These are phyloP conservation scores for Amia ocellicauda DNA, from an alignment of 2,113 vertebrate genomes.

Conservation along the genomic window DNA sequence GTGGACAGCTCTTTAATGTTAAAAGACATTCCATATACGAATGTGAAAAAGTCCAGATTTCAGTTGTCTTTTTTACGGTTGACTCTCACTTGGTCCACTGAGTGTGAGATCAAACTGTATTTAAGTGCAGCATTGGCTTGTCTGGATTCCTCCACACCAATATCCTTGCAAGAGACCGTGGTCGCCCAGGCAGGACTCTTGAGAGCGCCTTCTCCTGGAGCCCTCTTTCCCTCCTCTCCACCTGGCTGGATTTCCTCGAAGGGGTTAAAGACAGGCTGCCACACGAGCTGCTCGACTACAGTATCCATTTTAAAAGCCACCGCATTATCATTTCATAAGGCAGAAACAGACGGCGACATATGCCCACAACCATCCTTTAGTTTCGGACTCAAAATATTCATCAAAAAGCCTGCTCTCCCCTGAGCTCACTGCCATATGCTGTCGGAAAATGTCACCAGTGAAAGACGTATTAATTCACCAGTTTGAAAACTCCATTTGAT, in stretches of 20 bases:
- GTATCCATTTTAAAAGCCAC: constrained; percentile 59
- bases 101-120: too few species aligned
- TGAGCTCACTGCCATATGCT: constrained; percentile 92
- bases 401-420: constrained; percentile 92
- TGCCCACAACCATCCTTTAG: constrained; percentile 78
- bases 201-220: too few species aligned
- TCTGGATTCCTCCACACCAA: too few species aligned
- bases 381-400: constrained; percentile 88
- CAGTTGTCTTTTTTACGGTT: too few species aligned
- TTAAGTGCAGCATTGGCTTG: too few species aligned
- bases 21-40: too few species aligned
- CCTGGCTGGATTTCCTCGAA: not conserved
- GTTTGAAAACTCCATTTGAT: constrained; percentile 91
- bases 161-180: too few species aligned
- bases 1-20: too few species aligned
- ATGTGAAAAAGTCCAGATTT: too few species aligned
- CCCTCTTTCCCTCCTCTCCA: not conserved
- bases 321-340: constrained; percentile 93
- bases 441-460: constrained; percentile 96
- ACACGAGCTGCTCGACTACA: constrained; percentile 44
- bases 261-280: constrained; percentile 29
- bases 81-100: too few species aligned
- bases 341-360: constrained; percentile 88
- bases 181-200: too few species aligned
- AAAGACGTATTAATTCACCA: constrained; percentile 95